Evolutionary conservation across 2,888 invertebrate species (phyloP).

Genomic region (Flexamia atlantica): DNA sequence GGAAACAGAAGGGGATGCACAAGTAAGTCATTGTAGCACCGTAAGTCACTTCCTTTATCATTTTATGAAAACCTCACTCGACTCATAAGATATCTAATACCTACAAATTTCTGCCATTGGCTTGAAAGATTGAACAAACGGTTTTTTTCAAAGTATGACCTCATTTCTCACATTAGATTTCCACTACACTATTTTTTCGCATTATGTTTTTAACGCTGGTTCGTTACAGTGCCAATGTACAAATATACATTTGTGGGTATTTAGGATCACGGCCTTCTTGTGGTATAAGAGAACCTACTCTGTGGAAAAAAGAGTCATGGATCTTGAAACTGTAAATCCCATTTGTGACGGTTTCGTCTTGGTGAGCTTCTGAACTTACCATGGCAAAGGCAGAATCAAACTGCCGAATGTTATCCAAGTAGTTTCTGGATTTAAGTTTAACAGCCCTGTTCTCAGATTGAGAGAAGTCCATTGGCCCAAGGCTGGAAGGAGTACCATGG

Average conservation of each 20-base stretch:
- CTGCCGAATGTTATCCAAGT: not conserved
- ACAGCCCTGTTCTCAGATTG: constrained; percentile 3
- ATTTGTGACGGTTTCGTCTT: not conserved
- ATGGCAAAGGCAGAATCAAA: not conserved
- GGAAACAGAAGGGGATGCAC: no score
- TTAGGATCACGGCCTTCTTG: not conserved
- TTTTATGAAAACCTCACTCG: not conserved
- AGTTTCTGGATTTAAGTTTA: not conserved
- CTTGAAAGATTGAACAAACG: constrained; percentile 3
- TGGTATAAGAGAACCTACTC: not conserved
- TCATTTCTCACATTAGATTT: not conserved
- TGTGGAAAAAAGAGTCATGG: not conserved
- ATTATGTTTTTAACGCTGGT: not conserved
- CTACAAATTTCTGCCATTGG: not conserved
- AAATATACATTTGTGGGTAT: not conserved
- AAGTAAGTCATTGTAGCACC: no score
- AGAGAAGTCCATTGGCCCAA: no score
- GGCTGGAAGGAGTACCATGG: no score
- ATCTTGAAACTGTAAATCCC: constrained; percentile 4
- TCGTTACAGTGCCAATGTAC: not conserved
- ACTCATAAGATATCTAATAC: not conserved
- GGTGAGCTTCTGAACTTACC: not conserved
- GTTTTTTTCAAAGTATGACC: not conserved
- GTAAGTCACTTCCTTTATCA: no score
- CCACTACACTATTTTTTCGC: not conserved